Percentiles rank a stretch among this genome's conserved stretches.
Conservation (phyloP, 2,888 invertebrate genomes). For the Stenichneumon culpator region DNA sequence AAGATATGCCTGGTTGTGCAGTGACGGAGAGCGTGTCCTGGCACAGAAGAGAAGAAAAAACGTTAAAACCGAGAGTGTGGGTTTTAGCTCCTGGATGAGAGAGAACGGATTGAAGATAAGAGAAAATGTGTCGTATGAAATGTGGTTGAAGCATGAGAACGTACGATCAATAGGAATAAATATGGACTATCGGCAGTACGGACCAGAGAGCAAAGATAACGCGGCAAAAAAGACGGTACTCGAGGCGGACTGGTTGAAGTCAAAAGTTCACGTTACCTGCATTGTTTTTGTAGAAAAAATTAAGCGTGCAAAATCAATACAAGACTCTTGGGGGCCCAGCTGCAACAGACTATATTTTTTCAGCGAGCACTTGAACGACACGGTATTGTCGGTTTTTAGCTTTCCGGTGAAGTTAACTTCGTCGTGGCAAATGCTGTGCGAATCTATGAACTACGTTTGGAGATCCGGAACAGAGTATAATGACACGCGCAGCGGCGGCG, state of each 20-base stretch:
- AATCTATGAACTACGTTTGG: slow-evolving; percentile 83
- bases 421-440: slow-evolving; percentile 85
- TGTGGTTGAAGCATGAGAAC: slow-evolving; percentile 76
- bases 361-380: slow-evolving; percentile 74
- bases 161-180: slow-evolving; percentile 67
- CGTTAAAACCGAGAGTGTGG: slow-evolving; percentile 30
- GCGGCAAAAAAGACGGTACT: slow-evolving; percentile 34
- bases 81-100: slow-evolving; percentile 49
- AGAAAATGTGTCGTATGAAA: slow-evolving; percentile 70
- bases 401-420: slow-evolving; percentile 79
- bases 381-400: slow-evolving; percentile 75
- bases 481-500: slow-evolving; percentile 14
- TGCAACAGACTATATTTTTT: slow-evolving; percentile 83
- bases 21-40: slow-evolving; percentile 3
- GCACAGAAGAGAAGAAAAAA: slow-evolving; percentile 34
- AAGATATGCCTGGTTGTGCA: slow-evolving; percentile 51
- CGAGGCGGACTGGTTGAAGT: slow-evolving; percentile 80
- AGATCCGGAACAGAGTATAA: slow-evolving; percentile 61
- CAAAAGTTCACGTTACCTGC: slow-evolving; percentile 85
- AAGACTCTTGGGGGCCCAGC: slow-evolving; percentile 84
- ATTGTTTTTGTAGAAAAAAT: slow-evolving; percentile 85
- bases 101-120: slow-evolving; percentile 37
- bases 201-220: slow-evolving; percentile 53
- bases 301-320: slow-evolving; percentile 83
- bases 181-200: slow-evolving; percentile 77